phyloP scores from a whole-genome alignment of 2,113 vertebrate genomes.

The Uria lomvia region DNA sequence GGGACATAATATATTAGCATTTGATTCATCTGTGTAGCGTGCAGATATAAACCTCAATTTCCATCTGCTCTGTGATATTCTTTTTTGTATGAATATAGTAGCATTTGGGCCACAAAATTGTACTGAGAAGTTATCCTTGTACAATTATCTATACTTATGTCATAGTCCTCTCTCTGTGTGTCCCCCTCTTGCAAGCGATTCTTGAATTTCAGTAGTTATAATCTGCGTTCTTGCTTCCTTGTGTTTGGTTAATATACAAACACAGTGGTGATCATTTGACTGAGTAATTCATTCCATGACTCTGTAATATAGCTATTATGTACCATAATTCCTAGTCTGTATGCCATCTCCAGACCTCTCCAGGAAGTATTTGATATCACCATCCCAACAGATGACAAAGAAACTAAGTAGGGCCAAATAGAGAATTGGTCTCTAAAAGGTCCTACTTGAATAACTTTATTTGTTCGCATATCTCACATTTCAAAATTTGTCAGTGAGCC shows the following conservation, averaged over 20 bases:
- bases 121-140: neutral
- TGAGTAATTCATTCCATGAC: neutral
- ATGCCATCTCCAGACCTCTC: neutral
- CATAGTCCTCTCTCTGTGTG: neutral
- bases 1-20: neutral
- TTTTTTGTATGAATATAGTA: neutral
- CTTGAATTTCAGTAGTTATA: neutral
- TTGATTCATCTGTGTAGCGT: neutral
- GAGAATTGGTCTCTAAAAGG: neutral
- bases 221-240: neutral
- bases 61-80: neutral
- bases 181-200: neutral
- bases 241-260: neutral
- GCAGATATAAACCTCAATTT: neutral
- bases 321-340: neutral
- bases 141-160: neutral
- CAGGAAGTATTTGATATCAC: neutral
- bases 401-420: neutral
- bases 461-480: neutral
- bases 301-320: neutral
- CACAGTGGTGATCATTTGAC: neutral
- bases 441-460: neutral
- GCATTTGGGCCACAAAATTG: neutral
- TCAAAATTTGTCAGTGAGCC: neutral
- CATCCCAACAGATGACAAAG: neutral